Percentiles rank a stretch among this genome's conserved stretches.
These are phyloP conservation scores for Tubulanus polymorphus DNA, from an alignment of 2,888 invertebrate species.

Conservation along the genomic window DNA sequence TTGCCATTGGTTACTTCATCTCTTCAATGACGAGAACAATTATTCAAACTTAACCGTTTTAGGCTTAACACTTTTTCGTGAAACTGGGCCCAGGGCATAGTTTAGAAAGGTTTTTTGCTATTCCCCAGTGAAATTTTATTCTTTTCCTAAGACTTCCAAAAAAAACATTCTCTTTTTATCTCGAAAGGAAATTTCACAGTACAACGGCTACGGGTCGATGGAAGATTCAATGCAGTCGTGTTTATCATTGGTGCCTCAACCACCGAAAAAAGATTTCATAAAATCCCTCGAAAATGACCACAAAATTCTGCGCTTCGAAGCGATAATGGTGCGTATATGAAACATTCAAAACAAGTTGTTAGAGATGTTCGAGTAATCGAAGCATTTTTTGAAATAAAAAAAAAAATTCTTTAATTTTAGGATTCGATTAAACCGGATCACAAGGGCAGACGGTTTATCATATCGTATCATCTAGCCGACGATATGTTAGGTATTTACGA, in stretches of 20 bases:
- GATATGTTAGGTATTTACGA: slow-evolving; percentile 74
- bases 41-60: no score
- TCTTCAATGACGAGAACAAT: no score
- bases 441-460: slow-evolving; percentile 67
- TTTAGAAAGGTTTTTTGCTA: no score
- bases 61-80: no score
- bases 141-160: no score
- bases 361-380: background rate
- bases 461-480: slow-evolving; percentile 72
- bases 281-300: slow-evolving; percentile 68
- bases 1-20: no score
- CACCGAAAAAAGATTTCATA: slow-evolving; percentile 71
- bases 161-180: no score
- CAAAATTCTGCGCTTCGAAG: slow-evolving; percentile 68
- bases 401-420: slow-evolving; percentile 27
- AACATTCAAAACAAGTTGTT: background rate
- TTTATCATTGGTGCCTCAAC: slow-evolving; percentile 66
- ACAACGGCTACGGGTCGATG: slow-evolving; percentile 68
- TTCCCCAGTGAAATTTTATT: no score
- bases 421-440: slow-evolving; percentile 78
- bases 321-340: slow-evolving; percentile 58
- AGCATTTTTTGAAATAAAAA: background rate
- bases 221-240: slow-evolving; percentile 76
- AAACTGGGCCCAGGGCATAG: no score
- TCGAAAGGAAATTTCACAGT: slow-evolving; percentile 66